phyloP scores from a whole-genome alignment of 2,113 vertebrate genomes.

The Nematolebias whitei region DNA sequence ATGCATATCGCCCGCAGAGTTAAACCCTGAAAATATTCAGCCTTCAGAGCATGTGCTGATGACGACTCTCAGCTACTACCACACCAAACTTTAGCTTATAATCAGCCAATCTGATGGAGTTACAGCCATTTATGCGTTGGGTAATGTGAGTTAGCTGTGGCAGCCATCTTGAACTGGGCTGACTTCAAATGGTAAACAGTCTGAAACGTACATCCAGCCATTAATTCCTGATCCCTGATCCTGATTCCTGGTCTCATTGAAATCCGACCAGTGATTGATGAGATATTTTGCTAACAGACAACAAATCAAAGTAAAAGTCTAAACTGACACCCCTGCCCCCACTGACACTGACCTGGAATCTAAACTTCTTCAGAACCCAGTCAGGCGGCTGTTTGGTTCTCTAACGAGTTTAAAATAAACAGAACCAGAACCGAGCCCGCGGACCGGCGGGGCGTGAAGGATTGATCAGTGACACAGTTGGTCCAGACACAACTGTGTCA shows the following conservation, averaged over 20 bases:
- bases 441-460: conserved; percentile 21
- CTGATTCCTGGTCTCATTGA: no score
- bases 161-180: no score
- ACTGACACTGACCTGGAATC: conserved; percentile 46
- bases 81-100: no score
- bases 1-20: no score
- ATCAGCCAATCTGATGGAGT: background rate
- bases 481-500: conserved; percentile 68
- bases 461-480: conserved; percentile 59
- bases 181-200: no score
- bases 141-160: background rate
- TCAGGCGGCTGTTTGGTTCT: conserved; percentile 42
- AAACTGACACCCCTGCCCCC: conserved; percentile 14
- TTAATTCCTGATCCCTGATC: no score
- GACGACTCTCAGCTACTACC: no score
- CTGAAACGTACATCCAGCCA: background rate
- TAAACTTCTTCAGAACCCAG: conserved; percentile 30
- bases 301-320: conserved; percentile 28
- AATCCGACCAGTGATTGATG: no score
- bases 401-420: conserved; percentile 56
- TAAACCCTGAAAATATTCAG: no score
- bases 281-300: background rate
- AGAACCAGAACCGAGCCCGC: conserved; percentile 4
- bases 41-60: no score
- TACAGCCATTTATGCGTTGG: background rate